phyloP scores from a whole-genome alignment of 2,113 vertebrate species.

The Fulmarus glacialis region DNA sequence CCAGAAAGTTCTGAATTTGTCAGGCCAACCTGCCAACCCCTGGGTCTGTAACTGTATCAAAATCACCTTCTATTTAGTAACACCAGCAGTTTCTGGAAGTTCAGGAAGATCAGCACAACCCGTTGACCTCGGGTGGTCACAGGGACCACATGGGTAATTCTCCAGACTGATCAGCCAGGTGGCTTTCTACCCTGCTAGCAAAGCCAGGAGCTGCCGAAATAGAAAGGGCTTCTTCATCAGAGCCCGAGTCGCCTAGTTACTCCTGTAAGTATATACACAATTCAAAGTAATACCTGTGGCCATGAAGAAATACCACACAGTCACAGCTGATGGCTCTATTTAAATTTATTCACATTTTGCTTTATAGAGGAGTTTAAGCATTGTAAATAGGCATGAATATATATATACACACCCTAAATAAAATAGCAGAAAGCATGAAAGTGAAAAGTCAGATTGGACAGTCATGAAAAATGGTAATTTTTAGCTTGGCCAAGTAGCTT shows the following conservation, averaged over 20 bases:
- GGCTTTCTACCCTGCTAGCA: neutral
- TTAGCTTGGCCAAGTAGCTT: neutral
- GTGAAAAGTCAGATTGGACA: neutral
- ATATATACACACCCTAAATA: neutral
- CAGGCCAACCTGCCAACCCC: neutral
- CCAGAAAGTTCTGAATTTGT: neutral
- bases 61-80: neutral
- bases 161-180: neutral
- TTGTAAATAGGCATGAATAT: neutral
- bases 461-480: neutral
- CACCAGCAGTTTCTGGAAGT: neutral
- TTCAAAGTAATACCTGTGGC: rapidly evolving
- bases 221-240: neutral
- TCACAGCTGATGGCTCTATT: neutral
- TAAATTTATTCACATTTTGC: neutral
- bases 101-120: neutral
- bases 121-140: neutral
- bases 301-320: neutral
- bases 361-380: neutral
- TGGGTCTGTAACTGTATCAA: neutral
- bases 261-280: rapidly evolving
- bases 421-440: neutral
- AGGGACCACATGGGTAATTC: rapidly evolving
- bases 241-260: rapidly evolving
- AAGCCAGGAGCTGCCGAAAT: neutral